phyloP scores from a whole-genome alignment of 2,113 vertebrate genomes.

The Cynoglossus semilaevis region DNA sequence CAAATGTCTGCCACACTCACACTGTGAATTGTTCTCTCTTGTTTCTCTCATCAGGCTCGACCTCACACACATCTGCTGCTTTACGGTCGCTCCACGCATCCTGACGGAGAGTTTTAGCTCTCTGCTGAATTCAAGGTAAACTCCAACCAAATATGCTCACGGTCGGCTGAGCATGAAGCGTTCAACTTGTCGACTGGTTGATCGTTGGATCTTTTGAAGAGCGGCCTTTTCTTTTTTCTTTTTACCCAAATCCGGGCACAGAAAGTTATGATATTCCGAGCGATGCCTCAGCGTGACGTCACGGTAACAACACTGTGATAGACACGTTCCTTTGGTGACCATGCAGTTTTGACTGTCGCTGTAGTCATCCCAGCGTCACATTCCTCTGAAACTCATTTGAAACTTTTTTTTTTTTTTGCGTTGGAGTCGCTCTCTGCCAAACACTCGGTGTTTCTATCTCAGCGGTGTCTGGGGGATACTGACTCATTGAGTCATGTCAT shows the following conservation, averaged over 20 bases:
- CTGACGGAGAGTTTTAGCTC: slow-evolving; percentile 13
- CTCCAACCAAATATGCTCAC: slow-evolving; percentile 26
- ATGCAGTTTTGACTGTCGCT: slow-evolving; percentile 34
- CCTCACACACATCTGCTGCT: slow-evolving; percentile 44
- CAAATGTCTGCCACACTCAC: neutral
- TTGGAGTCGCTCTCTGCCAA: slow-evolving; percentile 42
- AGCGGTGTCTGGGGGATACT: slow-evolving; percentile 51
- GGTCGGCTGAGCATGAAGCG: slow-evolving; percentile 7
- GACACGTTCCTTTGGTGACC: slow-evolving; percentile 26
- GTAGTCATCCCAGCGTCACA: slow-evolving; percentile 47
- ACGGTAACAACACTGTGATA: neutral
- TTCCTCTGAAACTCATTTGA: slow-evolving; percentile 46
- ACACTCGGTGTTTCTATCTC: slow-evolving; percentile 50
- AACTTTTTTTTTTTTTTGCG: slow-evolving; percentile 18
- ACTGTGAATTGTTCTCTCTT: slow-evolving; percentile 1
- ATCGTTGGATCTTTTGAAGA: neutral
- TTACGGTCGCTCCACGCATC: slow-evolving; percentile 28
- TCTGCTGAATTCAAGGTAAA: slow-evolving; percentile 45
- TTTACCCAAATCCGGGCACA: neutral
- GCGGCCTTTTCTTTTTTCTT: neutral
- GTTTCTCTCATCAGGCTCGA: slow-evolving; percentile 33
- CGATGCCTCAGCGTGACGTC: too few species aligned
- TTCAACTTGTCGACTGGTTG: neutral
- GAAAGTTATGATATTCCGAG: too few species aligned
- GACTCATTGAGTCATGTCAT: slow-evolving; percentile 68